phyloP scores from a whole-genome alignment of 2,888 invertebrate genomes.

The Calliopum simillimum region DNA sequence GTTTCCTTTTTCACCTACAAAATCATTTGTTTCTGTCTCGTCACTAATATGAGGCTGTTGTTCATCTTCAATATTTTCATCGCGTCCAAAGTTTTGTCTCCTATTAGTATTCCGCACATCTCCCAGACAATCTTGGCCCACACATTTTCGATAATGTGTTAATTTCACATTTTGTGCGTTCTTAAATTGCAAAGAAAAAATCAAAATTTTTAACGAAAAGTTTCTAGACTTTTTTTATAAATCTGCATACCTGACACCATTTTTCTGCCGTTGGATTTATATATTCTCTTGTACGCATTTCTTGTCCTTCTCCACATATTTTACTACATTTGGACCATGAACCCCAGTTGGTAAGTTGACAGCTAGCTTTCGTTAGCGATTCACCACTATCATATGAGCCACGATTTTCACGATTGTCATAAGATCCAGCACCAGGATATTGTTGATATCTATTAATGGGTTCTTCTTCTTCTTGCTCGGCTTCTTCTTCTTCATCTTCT shows the following conservation, averaged over 20 bases:
- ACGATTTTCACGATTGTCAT: neutral
- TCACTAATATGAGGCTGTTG: neutral
- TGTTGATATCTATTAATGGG: neutral
- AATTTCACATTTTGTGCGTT: slow-evolving; percentile 43
- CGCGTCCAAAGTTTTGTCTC: neutral
- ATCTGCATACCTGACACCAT: slow-evolving; percentile 69
- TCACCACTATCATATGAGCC: slow-evolving; percentile 25
- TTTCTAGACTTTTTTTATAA: neutral
- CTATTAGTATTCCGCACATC: slow-evolving; percentile 36
- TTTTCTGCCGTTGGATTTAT: slow-evolving; percentile 71
- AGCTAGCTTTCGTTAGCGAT: slow-evolving; percentile 66
- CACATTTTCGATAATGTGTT: slow-evolving; percentile 45
- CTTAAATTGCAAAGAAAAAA: slow-evolving; percentile 29
- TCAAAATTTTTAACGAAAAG: neutral
- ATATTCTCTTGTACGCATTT: slow-evolving; percentile 77
- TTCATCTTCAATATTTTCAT: neutral
- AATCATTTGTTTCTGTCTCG: neutral
- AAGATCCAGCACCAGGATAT: no score
- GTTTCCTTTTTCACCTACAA: neutral
- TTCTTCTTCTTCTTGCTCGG: slow-evolving; percentile 2
- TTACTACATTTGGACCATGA: slow-evolving; percentile 83
- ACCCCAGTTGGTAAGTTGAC: slow-evolving; percentile 80
- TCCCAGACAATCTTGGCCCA: slow-evolving; percentile 51
- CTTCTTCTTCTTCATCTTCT: neutral
- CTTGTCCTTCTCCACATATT: slow-evolving; percentile 76